A percentile compares a stretch with the other conserved stretches of the same genome.
These are phyloP conservation scores for Ctenopoma kingsleyae DNA, from an alignment of 2,797 vertebrate species.

Conservation along the genomic window DNA sequence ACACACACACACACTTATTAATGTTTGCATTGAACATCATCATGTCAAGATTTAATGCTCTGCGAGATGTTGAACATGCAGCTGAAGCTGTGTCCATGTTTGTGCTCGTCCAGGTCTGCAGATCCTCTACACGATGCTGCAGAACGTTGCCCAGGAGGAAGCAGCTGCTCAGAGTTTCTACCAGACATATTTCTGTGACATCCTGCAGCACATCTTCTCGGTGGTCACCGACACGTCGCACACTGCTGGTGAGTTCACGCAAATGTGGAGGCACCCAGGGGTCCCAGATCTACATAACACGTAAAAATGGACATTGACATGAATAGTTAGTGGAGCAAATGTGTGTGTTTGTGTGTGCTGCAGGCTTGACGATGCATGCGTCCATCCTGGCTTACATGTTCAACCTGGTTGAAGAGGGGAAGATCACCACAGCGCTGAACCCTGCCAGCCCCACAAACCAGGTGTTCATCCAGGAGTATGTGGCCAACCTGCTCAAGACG, in stretches of 20 bases:
- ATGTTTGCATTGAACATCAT: background rate
- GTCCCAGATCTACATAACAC: background rate
- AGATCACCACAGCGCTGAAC: constrained; percentile 93
- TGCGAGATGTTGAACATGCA: background rate
- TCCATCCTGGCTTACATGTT: constrained; percentile 99
- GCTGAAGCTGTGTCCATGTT: background rate
- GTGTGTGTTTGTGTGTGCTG: constrained; percentile 1
- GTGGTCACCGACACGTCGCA: constrained; percentile 99
- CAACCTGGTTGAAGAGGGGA: constrained; percentile 98
- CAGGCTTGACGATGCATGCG: constrained; percentile 98
- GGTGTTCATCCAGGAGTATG: constrained; percentile 97
- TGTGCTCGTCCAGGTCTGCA: constrained; percentile 86
- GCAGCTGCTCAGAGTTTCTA: constrained; percentile 98
- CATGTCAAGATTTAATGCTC: background rate
- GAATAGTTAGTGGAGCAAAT: background rate
- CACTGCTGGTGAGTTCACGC: constrained; percentile 91
- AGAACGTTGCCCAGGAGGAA: constrained; percentile 98
- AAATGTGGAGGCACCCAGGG: background rate
- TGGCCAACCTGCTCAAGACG: constrained; percentile 98
- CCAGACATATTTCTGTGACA: constrained; percentile 98
- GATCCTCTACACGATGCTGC: constrained; percentile 96
- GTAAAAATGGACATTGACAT: background rate
- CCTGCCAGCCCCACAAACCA: constrained; percentile 93
- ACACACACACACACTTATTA: background rate
- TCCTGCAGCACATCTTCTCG: constrained; percentile 98